Evolutionary conservation across 2,888 invertebrate genomes (phyloP), one percentile per base, ranked within the genome.

Genomic region (Reticulitermes lucifugus): DNA sequence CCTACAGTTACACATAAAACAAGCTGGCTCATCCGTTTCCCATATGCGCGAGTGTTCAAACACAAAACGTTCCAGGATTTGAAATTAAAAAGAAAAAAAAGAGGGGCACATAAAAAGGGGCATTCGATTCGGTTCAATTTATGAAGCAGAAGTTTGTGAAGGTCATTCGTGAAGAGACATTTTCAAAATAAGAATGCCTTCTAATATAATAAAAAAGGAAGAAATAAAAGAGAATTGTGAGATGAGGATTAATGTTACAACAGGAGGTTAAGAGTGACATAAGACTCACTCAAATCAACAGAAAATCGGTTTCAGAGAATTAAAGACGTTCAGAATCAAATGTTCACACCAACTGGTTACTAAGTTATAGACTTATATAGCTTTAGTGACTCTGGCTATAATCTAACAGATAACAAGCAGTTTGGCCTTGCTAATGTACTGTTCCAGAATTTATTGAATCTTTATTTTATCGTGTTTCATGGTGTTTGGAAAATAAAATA

Each of bases 111-210:
- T 43, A 81, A 81, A 81, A 81, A 43, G 59, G 35, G 70, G 81
- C 25, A 81, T 81, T 81, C 81, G 81, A 81, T 70, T 81, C 81
- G 81, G 70, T 81, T 81, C 81, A 46, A 81, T 81, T 81, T 81
- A 81, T 70, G 81, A 70, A 29, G 70, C 70, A n/a, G 29, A 35
- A 46, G 70, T 41, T 81, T 81, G 18, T 81, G 65, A 70, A 81
- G 81, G 81, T 81, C 81, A 35, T 81, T 65, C 35, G 41, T 70
- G 22, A 25, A 81, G 46, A 70, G 70, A 46, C 35, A 65, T 81
- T 81, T 81, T 43, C 43, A 65, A 81, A 81, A 81, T 81, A 81
- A 81, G 65, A 65, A 70, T 70, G 65, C 70, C 43, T 81, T 81
- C 65, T 81, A 65, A 70, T 81, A 60, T 51, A 59, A 79, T 21